Evolutionary conservation across 2,888 invertebrate genomes (phyloP), one percentile per base, ranked within the genome.

Genomic region (Amblyjoppa proteus): DNA sequence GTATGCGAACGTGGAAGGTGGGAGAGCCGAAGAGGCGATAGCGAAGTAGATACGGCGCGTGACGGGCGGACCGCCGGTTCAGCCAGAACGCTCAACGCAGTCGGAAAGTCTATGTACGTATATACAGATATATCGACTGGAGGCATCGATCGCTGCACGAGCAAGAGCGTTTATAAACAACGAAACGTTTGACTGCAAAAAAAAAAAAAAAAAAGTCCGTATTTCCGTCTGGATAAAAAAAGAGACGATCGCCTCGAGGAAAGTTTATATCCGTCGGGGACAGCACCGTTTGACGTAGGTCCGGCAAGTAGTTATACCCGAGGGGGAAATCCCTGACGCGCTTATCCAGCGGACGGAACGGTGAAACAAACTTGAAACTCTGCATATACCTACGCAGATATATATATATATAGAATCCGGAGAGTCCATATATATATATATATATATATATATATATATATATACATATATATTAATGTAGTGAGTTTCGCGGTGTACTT

Each of bases 341-440:
- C 61, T 38, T 45, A 31, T 77, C 9, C n/a, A 28, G 68, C n/a
- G 41, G 31, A 64, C n/a, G 41, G 41, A 53, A 53, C 69, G 53
- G 51, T 71, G 76, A 71, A 64, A 64, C 38, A 41, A 81, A 77
- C 70, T 53, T 81, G 56, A 25, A 51, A 16, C 16, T 45, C 45
- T 25, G 34, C 31, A 49, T 38, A 49, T 53, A 41, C 11, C 49
- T 11, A 64, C 20, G 20, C 53, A 3, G 45, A 56, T 38, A 38
- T 73, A 56, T 38, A 38, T 73, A 56, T 34, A 73, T 13, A 73
- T 13, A 28, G 11, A 20, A 31, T 6, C 16, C 5, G 45, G 13
- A 45, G 2, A 45, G 16, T 49, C 31, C 31, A 25, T 41, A 53
- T 61, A 76, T 70, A 69, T 58, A 56, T 38, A 38, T 73, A 56